phyloP scores from a whole-genome alignment of 1,140 invertebrate species.

The Aradophagus sp. region DNA sequence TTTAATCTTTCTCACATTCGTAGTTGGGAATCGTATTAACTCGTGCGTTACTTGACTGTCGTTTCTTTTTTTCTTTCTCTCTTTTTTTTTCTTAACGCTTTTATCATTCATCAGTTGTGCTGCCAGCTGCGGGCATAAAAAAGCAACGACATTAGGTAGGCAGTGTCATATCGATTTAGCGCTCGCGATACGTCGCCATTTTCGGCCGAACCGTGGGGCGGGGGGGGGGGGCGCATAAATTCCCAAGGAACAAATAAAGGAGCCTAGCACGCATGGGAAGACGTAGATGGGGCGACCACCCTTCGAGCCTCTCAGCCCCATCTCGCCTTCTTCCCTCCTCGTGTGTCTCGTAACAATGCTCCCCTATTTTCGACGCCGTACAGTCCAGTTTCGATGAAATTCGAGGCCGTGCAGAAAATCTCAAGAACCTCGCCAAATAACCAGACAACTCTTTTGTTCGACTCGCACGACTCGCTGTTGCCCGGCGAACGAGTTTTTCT shows the following conservation, averaged over 20 bases:
- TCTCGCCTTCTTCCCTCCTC: conserved; percentile 36
- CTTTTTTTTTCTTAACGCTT: conserved; percentile 2
- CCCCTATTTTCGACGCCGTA: conserved; percentile 42
- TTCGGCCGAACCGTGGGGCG: conserved; percentile 14
- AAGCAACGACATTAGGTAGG: conserved; percentile 39
- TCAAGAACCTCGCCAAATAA: conserved; percentile 37
- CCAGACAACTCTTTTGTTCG: conserved; percentile 44
- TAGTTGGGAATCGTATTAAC: background rate
- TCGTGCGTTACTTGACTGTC: too few species aligned
- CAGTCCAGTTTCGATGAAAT: conserved; percentile 49
- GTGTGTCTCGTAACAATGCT: conserved; percentile 45
- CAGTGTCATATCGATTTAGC: conserved; percentile 44
- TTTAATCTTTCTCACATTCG: conserved; percentile 28
- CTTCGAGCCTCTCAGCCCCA: conserved; percentile 32
- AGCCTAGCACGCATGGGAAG: conserved; percentile 34
- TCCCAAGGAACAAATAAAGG: conserved; percentile 54
- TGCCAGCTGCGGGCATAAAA: conserved; percentile 41
- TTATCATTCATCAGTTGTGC: conserved; percentile 43
- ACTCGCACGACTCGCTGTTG: conserved; percentile 28
- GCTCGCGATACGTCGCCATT: conserved; percentile 46
- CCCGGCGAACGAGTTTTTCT: conserved; percentile 14
- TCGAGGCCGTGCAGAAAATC: conserved; percentile 51
- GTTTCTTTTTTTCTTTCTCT: background rate
- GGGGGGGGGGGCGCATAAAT: conserved; percentile 21
- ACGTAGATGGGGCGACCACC: conserved; percentile 47